These are phyloP conservation scores for Galleria mellonella DNA, from an alignment of 1,140 invertebrate genomes.

Conservation along the genomic window DNA sequence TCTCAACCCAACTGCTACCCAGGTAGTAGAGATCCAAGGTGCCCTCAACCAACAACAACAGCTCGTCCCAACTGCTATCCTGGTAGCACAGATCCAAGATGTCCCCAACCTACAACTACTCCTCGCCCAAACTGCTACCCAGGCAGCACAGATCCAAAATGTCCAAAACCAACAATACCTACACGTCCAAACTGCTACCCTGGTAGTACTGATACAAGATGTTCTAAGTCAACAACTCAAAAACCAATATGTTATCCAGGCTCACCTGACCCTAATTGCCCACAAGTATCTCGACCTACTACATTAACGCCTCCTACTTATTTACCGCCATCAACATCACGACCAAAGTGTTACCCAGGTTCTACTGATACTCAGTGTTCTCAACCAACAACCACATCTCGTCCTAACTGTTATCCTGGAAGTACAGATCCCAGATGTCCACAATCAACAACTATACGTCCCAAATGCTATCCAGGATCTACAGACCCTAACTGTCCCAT, in stretches of 20 bases:
- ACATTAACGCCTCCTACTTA: conserved; percentile 7
- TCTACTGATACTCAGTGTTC: conserved; percentile 61
- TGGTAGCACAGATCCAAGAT: conserved; percentile 20
- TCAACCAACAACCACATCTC: conserved; percentile 22
- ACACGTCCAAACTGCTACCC: not conserved
- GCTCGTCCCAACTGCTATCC: conserved; percentile 33
- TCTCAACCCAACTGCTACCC: conserved; percentile 50
- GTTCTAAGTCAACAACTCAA: not conserved
- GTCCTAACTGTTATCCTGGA: conserved; percentile 58
- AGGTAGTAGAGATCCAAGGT: conserved; percentile 61
- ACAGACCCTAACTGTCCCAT: conserved; percentile 40
- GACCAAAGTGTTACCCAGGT: conserved; percentile 61
- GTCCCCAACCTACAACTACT: conserved; percentile 26
- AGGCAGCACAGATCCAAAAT: not conserved
- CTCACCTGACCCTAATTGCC: conserved; percentile 3
- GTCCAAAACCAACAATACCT: not conserved
- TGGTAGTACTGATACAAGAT: not conserved
- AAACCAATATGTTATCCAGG: conserved; percentile 23
- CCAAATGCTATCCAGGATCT: conserved; percentile 30
- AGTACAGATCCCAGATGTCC: conserved; percentile 57
- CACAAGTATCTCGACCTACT: not conserved
- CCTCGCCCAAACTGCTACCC: not conserved
- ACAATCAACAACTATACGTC: conserved; percentile 28
- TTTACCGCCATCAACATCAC: conserved; percentile 7
- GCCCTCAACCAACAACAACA: conserved; percentile 37